Conservation (phyloP, 2,888 invertebrate genomes). For the Macrophya annulata region DNA sequence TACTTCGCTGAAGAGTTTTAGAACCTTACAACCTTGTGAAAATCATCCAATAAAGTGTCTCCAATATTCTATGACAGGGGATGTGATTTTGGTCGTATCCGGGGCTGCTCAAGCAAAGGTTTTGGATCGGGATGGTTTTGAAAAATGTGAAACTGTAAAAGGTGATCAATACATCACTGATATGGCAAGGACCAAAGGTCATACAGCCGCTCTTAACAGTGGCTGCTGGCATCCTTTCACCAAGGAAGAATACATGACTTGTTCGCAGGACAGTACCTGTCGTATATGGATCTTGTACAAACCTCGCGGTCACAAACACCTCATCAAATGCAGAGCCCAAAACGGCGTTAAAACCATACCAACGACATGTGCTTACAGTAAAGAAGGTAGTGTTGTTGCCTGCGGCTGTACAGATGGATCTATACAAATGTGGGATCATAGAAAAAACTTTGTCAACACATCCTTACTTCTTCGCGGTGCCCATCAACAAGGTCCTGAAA, state of each 20-base stretch:
- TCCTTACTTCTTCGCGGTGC: slow-evolving; percentile 89
- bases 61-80: slow-evolving; percentile 97
- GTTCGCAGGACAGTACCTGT: slow-evolving; percentile 96
- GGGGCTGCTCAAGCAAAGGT: slow-evolving; percentile 97
- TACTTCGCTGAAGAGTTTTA: slow-evolving; percentile 93
- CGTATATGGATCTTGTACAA: slow-evolving; percentile 94
- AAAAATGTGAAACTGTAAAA: slow-evolving; percentile 95
- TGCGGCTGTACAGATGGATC: slow-evolving; percentile 97
- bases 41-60: slow-evolving; percentile 95
- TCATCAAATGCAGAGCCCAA: slow-evolving; percentile 93
- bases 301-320: slow-evolving; percentile 88
- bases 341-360: slow-evolving; percentile 94
- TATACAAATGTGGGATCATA: slow-evolving; percentile 98
- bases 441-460: slow-evolving; percentile 95
- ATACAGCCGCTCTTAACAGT: slow-evolving; percentile 93
- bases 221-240: slow-evolving; percentile 96
- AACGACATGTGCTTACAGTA: slow-evolving; percentile 90
- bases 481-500: slow-evolving; percentile 90
- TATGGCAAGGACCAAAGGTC: slow-evolving; percentile 96
- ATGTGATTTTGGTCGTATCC: slow-evolving; percentile 94
- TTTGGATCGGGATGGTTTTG: slow-evolving; percentile 96
- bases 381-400: slow-evolving; percentile 93
- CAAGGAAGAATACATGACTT: slow-evolving; percentile 96
- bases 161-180: slow-evolving; percentile 98
- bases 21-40: slow-evolving; percentile 97